phyloP scores from a whole-genome alignment of 1,140 invertebrate species.

The Dermatophagoides farinae region DNA sequence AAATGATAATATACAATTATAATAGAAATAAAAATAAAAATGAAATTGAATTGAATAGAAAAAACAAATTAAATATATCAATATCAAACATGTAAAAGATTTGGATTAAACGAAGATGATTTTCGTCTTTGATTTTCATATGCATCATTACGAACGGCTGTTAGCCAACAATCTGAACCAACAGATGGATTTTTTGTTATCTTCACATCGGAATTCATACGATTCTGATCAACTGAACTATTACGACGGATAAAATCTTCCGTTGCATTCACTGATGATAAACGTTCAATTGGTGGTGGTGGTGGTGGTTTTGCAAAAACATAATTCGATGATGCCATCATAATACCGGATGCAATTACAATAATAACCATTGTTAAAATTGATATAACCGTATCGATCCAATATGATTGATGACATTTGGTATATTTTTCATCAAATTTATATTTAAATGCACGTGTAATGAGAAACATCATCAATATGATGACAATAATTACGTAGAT shows the following conservation, averaged over 20 bases:
- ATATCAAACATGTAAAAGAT: too few species aligned
- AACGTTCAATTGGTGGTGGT: background rate
- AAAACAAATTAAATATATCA: too few species aligned
- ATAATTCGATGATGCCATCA: background rate
- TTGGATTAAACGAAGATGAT: background rate
- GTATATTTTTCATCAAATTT: background rate
- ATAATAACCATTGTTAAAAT: background rate
- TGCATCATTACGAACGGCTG: background rate
- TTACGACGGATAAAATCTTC: slow-evolving; percentile 7
- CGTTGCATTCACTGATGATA: background rate
- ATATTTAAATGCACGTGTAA: background rate
- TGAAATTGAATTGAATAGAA: too few species aligned
- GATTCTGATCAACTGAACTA: background rate
- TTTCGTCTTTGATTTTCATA: background rate
- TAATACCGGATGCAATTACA: background rate
- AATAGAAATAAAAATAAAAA: too few species aligned
- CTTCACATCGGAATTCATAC: background rate
- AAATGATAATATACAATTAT: too few species aligned
- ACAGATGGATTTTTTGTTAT: background rate
- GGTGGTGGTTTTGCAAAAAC: background rate
- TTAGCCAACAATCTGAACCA: background rate
- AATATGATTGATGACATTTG: background rate
- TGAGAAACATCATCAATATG: background rate
- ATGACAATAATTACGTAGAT: background rate
- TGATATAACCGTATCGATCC: slow-evolving; percentile 6